A percentile compares a stretch with the other conserved stretches of the same genome.
These are phyloP conservation scores for Ladona fulva DNA, from an alignment of 1,140 invertebrate genomes.

Conservation along the genomic window DNA sequence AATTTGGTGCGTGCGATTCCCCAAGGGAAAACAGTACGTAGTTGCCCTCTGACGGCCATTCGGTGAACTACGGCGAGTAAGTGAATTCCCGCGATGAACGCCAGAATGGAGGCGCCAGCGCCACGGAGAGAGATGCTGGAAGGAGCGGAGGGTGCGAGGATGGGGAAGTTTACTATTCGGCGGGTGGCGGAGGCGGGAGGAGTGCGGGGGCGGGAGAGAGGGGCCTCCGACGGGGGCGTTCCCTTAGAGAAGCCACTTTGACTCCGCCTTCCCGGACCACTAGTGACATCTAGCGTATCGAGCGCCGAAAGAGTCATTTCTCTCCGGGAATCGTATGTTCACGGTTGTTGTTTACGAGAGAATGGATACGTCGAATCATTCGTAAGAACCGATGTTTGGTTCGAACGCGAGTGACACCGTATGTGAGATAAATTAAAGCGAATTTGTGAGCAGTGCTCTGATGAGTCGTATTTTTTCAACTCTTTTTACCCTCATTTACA, in stretches of 20 bases:
- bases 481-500: too few species aligned
- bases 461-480: too few species aligned
- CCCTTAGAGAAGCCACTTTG: not conserved
- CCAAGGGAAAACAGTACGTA: not conserved
- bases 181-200: not conserved
- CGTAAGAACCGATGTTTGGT: too few species aligned
- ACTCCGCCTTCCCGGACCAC: not conserved
- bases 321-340: too few species aligned
- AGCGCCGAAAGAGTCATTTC: too few species aligned
- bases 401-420: too few species aligned
- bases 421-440: too few species aligned
- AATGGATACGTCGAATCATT: too few species aligned
- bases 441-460: too few species aligned
- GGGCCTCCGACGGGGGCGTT: not conserved
- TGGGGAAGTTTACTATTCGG: not conserved
- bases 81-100: not conserved
- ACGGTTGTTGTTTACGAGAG: too few species aligned
- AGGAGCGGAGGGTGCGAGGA: not conserved
- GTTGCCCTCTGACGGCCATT: not conserved
- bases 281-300: not conserved
- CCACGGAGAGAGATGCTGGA: not conserved
- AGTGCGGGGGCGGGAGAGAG: not conserved
- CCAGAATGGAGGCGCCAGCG: not conserved
- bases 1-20: not conserved
- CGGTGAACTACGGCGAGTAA: not conserved